Percentiles rank a stretch among this genome's conserved stretches.
These are phyloP conservation scores for Volucella zonaria DNA, from an alignment of 2,888 invertebrate genomes.

Conservation along the genomic window DNA sequence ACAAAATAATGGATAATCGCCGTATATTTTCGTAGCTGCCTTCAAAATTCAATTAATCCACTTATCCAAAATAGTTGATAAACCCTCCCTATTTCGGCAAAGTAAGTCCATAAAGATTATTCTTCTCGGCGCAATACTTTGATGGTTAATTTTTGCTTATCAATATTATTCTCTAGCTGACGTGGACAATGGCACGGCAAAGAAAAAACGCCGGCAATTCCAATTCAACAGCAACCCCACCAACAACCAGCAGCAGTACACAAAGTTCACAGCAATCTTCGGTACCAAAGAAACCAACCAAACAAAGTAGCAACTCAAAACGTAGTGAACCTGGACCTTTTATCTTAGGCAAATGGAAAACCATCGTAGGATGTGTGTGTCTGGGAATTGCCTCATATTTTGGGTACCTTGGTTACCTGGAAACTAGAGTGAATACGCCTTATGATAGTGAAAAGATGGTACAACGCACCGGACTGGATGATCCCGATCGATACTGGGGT, in stretches of 20 bases:
- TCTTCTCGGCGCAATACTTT: neutral
- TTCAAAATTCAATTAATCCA: slow-evolving; percentile 30
- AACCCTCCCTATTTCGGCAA: slow-evolving; percentile 9
- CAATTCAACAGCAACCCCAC: slow-evolving; percentile 52
- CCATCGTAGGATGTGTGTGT: slow-evolving; percentile 85
- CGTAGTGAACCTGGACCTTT: slow-evolving; percentile 71
- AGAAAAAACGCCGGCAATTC: slow-evolving; percentile 58
- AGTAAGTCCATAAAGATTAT: slow-evolving; percentile 32
- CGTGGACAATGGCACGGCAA: slow-evolving; percentile 70
- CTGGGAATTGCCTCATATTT: slow-evolving; percentile 89
- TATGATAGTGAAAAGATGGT: slow-evolving; percentile 91
- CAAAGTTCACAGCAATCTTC: slow-evolving; percentile 61
- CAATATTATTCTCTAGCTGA: slow-evolving; percentile 37
- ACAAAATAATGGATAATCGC: slow-evolving; percentile 62
- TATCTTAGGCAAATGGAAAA: slow-evolving; percentile 85
- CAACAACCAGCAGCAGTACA: slow-evolving; percentile 68
- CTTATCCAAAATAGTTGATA: slow-evolving; percentile 22
- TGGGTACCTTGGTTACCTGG: slow-evolving; percentile 91
- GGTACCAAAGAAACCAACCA: slow-evolving; percentile 61
- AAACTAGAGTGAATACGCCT: slow-evolving; percentile 94
- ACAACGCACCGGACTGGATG: slow-evolving; percentile 86
- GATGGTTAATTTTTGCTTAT: neutral
- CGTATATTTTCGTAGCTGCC: slow-evolving; percentile 37
- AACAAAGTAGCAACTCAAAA: slow-evolving; percentile 35
- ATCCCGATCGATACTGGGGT: slow-evolving; percentile 95